Evolutionary conservation across 2,888 invertebrate genomes (phyloP), one percentile per base, ranked within the genome.

Genomic region (Nysson spinosus): DNA sequence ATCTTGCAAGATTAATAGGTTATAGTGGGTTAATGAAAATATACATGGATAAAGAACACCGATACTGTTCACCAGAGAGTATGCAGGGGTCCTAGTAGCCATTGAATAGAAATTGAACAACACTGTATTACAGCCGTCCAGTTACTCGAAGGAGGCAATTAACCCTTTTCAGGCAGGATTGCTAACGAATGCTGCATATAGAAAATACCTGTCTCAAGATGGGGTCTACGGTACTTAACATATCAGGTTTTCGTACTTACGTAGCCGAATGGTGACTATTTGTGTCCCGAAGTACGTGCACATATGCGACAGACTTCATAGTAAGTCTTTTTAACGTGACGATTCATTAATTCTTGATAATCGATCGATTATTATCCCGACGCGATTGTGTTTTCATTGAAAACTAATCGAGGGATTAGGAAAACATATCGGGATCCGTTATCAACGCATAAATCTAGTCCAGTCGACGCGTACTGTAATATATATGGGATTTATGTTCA

Each of bases 401-500:
- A 44, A 61, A 42, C 37, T 14, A 37, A 50, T 37, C 20, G 37
- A 19, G 16, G 20, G 24, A 37, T 19, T 14, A 39, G 3, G 26
- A 42, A n/a, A 51, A 47, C 32, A 7, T 34, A 58, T 19, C 9
- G 9, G 17, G 42, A 39, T 54, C 37, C 26, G 49, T 65, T 54
- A 39, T 17, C 50, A 34, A 55, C 67, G 64, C 52, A 64, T 60
- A 68, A 75, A 74, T 74, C 73, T 74, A 74, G 73, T 75, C 73
- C 71, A 51, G 51, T 57, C 52, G 61, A 61, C 51, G 63, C 44
- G 61, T 58, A 73, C 47, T 64, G 30, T 55, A 69, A 61, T 32
- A 49, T 57, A 51, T 61, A 39, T 57, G 46, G 51, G 46, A 47
- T 55, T 50, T 40, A 46, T 24, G 46, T 46, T 37, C 19, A 14